Conservation (phyloP, 2,797 vertebrate genomes). For the Enteromius radiatus region DNA sequence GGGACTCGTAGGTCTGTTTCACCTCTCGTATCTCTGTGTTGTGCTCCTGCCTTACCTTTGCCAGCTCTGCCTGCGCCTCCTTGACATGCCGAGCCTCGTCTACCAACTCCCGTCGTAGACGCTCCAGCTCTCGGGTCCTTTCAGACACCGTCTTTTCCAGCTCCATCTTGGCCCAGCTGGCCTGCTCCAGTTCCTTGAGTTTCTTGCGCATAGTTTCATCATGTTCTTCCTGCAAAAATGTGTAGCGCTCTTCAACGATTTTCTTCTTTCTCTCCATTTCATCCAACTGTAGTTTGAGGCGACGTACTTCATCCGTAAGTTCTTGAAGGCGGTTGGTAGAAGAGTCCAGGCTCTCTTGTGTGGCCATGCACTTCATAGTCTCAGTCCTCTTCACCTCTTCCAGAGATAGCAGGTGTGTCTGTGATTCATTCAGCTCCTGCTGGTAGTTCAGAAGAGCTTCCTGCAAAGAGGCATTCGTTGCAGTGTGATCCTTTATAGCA, state of each 20-base stretch:
- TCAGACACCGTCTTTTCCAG: slow-evolving; percentile 87
- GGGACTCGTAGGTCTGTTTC: slow-evolving; percentile 93
- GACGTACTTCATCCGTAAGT: slow-evolving; percentile 85
- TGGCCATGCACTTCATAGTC: slow-evolving; percentile 81
- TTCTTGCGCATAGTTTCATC: slow-evolving; percentile 86
- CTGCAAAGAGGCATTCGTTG: slow-evolving; percentile 88
- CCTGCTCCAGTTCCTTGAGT: slow-evolving; percentile 87
- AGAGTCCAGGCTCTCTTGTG: slow-evolving; percentile 86
- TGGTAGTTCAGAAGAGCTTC: slow-evolving; percentile 84
- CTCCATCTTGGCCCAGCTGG: slow-evolving; percentile 90
- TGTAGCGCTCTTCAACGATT: slow-evolving; percentile 88
- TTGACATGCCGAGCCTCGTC: slow-evolving; percentile 82
- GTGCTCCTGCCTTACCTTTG: slow-evolving; percentile 96
- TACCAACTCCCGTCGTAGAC: slow-evolving; percentile 86
- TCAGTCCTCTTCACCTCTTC: slow-evolving; percentile 88
- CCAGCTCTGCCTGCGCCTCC: slow-evolving; percentile 90
- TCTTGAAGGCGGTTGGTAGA: slow-evolving; percentile 85
- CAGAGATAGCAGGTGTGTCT: slow-evolving; percentile 81
- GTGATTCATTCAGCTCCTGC: slow-evolving; percentile 82
- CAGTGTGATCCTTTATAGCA: slow-evolving; percentile 78
- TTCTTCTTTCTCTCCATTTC: slow-evolving; percentile 90
- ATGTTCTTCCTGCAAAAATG: slow-evolving; percentile 87
- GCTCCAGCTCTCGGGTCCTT: slow-evolving; percentile 89
- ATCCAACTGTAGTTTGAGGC: slow-evolving; percentile 84
- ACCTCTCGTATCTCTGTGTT: slow-evolving; percentile 90